A percentile compares a stretch with the other conserved stretches of the same genome.
Evolutionary conservation across 2,113 vertebrate genomes (phyloP).

Genomic region (Trogon melanurus): DNA sequence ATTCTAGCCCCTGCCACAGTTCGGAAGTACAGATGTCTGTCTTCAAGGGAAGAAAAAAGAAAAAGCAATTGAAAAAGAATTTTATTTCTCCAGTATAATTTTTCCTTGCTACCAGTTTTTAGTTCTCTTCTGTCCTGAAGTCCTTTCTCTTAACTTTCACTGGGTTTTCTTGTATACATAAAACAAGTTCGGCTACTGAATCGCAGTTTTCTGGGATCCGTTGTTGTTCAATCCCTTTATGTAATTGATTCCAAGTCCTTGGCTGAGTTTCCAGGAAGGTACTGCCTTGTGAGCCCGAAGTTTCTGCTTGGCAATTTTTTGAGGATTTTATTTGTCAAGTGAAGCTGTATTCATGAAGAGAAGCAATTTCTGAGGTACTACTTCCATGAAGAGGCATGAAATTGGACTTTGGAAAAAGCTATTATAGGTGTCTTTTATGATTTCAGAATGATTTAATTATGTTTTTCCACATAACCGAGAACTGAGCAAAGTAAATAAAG

Average conservation of each 20-base stretch:
- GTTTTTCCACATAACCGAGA: slow-evolving; percentile 19
- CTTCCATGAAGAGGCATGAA: slow-evolving; percentile 64
- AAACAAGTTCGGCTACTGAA: not conserved
- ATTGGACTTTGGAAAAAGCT: slow-evolving; percentile 39
- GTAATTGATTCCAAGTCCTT: slow-evolving; percentile 51
- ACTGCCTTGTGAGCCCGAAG: not conserved
- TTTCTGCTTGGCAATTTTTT: slow-evolving; percentile 52
- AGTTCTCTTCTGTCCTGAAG: not conserved
- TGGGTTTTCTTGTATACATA: not conserved
- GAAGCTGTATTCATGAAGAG: slow-evolving; percentile 39
- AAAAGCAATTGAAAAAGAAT: not conserved
- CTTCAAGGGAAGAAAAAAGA: not conserved
- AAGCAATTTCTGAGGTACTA: slow-evolving; percentile 58
- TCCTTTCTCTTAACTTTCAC: not conserved
- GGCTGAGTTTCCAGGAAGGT: slow-evolving; percentile 32
- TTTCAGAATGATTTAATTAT: slow-evolving; percentile 63
- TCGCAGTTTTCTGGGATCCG: not conserved
- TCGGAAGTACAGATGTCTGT: not conserved
- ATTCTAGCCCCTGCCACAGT: not conserved
- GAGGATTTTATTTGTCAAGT: slow-evolving; percentile 64
- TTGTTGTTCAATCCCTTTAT: not conserved
- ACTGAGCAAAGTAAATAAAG: slow-evolving; percentile 18
- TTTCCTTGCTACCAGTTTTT: not conserved
- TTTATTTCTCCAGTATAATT: not conserved
- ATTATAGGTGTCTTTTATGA: slow-evolving; percentile 46